These are phyloP conservation scores for Ammodramus savannarum DNA, from an alignment of 2,113 vertebrate genomes.

Conservation along the genomic window DNA sequence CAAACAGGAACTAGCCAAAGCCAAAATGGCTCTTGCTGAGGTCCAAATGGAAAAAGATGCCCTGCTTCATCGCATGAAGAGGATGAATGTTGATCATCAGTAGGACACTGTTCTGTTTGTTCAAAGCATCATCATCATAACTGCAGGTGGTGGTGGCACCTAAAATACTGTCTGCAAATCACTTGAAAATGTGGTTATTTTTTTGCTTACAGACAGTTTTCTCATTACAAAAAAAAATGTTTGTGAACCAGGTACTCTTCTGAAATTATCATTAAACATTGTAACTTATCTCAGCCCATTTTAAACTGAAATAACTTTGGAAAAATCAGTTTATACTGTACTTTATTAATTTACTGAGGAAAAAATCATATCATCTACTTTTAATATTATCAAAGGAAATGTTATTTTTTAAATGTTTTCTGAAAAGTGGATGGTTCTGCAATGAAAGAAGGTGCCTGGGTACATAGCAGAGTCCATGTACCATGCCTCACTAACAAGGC, in stretches of 20 bases:
- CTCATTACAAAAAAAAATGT: slow-evolving; percentile 23
- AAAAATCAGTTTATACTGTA: slow-evolving; percentile 44
- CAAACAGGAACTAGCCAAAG: slow-evolving; percentile 89
- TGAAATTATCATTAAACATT: neutral
- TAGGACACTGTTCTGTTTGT: slow-evolving; percentile 18
- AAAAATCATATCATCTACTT: slow-evolving; percentile 38
- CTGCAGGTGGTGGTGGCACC: neutral
- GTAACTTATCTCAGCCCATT: slow-evolving; percentile 22
- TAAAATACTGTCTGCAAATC: neutral
- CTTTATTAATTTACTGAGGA: slow-evolving; percentile 46
- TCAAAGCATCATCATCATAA: neutral
- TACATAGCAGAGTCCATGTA: neutral
- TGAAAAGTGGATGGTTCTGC: neutral
- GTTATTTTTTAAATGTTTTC: slow-evolving; percentile 36
- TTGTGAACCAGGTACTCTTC: slow-evolving; percentile 27
- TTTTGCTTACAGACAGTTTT: neutral
- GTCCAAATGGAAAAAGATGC: slow-evolving; percentile 92
- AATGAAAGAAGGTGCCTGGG: neutral
- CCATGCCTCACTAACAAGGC: neutral
- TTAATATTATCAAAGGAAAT: slow-evolving; percentile 46
- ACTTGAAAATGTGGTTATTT: neutral
- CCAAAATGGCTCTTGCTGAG: slow-evolving; percentile 94
- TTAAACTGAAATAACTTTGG: slow-evolving; percentile 37
- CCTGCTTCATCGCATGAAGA: slow-evolving; percentile 87
- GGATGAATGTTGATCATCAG: slow-evolving; percentile 64